Base-by-base conservation (phyloP, 2,797 vertebrate species). In the Astyanax mexicanus region DNA sequence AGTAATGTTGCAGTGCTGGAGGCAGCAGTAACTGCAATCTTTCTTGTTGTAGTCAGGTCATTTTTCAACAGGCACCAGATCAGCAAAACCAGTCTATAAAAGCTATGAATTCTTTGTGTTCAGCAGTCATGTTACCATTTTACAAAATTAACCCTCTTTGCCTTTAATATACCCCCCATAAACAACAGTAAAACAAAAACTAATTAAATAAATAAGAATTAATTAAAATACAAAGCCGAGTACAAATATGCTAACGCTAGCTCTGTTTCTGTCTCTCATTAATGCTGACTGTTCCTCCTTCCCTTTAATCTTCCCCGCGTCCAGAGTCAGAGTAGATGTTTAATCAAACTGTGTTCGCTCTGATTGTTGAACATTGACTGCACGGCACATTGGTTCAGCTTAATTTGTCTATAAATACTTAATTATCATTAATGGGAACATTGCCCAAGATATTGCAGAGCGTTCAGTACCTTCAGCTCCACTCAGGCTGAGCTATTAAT, bases 341-440 rank as follows among this genome's bases (percentile, higher is more conserved):
- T 27, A 69, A 74, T 69, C 55, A 62, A 52, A 69, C 51, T 54
- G 60, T 72, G 42, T 58, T 76, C 60, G 29, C 17, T 49, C 6
- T 62, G 10, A 71, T 71, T 49, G 58, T 44, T 69, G 37, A 71
- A 73, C 58, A 47, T 7, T 27, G 25, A 32, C 61, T 71, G 66
- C 57, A 60, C 62, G 37, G 27, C 45, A 62, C 60, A 37, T 51
- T 64, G 58, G 44, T 69, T 72, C 55, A n/a, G 7, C 58, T 71
- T 74, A 61, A 74, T 77, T 74, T 72, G 55, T 62, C 44, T 64
- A 47, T 77, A 70, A 80, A 74, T 74, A 61, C 40, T 74, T 79
- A 69, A 77, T 74, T 74, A 67, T 57, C 29, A 61, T 55, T 62
- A 69, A 67, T 70, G 60, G 55, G 25, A 61, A 73, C 66, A 52